Evolutionary conservation across 2,888 invertebrate species (phyloP), one percentile per base, ranked within the genome.

Genomic region (Pachycephus smyrnensis): DNA sequence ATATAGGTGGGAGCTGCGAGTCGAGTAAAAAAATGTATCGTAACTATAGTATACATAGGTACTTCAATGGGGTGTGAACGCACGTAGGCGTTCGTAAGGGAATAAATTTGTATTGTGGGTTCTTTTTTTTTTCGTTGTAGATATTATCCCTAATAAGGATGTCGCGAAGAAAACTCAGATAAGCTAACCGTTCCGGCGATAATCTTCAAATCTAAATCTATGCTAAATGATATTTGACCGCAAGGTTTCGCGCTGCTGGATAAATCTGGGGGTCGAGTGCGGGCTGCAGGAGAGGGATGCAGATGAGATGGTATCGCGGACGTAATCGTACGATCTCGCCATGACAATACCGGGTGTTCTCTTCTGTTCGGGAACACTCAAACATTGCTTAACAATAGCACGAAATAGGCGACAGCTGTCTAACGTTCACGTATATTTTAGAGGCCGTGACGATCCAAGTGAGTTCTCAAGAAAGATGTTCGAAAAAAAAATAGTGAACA

Each of bases 351-450:
- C 87, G 88, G 88, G 88, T 88, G 88, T 89, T 89, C 90, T 89
- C 88, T 84, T 86, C 86, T 88, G 88, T 90, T 90, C 89, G 85
- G 88, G 87, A 89, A 89, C 90, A 89, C 91, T 91, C 90, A 87
- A 90, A 90, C 90, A 89, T 89, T 84, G 86, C 84, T 84, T 86
- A 88, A 91, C 91, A 91, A 91, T 90, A 85, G 90, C 86, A 82
- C 85, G 86, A 86, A 89, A 89, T 87, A 86, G 87, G 86, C 90
- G 90, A 91, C 91, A 91, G 90, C 91, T 91, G 91, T 88, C 89
- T 86, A 84, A 89, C 91, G 88, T 83, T 87, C 83, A 83, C 40
- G 40, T 55, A 9, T 23, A 55, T 23, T 55, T 55, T 55, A 9
- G 40, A 23, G 9, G 23, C 40, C 23, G 23, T 55, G 40, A 23